Evolutionary conservation across 2,888 invertebrate genomes (phyloP), one percentile per base, ranked within the genome.

Genomic region (Pachliopta kotzebuea): DNA sequence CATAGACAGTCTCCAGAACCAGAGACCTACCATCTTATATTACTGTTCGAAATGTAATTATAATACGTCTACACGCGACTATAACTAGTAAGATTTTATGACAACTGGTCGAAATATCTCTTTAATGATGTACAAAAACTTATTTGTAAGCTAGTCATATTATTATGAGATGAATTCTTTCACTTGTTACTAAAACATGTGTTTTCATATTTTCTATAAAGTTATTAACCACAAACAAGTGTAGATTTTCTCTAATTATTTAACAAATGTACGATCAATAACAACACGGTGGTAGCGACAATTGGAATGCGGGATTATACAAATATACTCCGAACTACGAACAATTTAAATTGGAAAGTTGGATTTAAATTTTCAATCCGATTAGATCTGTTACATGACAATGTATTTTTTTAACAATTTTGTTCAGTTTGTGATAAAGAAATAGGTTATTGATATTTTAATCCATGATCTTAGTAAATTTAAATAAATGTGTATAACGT

Each of bases 301-400:
- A 55, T 20, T 11, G 21, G 31, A 52, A 31, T 52, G 29, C 9
- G 21, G 31, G 21, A 59, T 59, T 52, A 59, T 31, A 59, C 55
- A 55, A n/a, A 59, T 52, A 6, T 17, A 59, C 59, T 52, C 14
- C 14, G 31, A 52, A 59, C 21, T 26, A 11, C 50, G 50, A 59
- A 49, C 59, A 31, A 59, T 59, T 59, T 58, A 50, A 52, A 52
- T 59, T 52, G 59, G 59, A 7, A 59, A 59, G 49, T 31, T 29
- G 52, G 59, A 50, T 52, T 52, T 59, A 59, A 52, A 52, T 29
- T 59, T 59, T 59, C 52, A 59, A 52, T 59, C 59, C 59, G 21
- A 59, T 59, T 50, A 26, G 58, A 58, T 50, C 4, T 14, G 18
- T 45, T 50, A 52, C 50, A 23, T 52, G 21, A 52, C 50, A 52